Evolutionary conservation across 2,113 vertebrate genomes (phyloP).

Genomic region (Proteles cristata): DNA sequence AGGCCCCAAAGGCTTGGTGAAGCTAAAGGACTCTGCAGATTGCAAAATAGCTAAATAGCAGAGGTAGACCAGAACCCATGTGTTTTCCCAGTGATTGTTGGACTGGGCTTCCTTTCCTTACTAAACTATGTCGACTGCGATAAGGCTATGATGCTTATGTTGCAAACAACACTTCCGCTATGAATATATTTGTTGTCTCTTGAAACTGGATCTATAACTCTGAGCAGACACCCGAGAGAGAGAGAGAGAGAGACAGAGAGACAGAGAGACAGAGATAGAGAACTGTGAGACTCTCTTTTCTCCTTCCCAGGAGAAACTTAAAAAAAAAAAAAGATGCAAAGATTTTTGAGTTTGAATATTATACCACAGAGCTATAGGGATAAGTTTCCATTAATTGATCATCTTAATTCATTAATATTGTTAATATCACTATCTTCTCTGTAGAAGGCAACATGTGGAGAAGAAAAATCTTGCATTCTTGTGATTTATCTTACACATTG

Average conservation of each 20-base stretch:
- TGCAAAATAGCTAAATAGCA: neutral
- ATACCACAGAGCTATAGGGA: neutral
- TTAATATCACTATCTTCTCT: neutral
- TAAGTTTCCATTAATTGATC: neutral
- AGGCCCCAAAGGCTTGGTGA: neutral
- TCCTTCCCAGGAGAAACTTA: neutral
- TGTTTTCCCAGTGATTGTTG: neutral
- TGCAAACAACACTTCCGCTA: neutral
- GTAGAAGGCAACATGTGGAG: neutral
- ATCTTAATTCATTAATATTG: neutral
- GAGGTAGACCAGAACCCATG: neutral
- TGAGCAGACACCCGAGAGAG: neutral
- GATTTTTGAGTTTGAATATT: neutral
- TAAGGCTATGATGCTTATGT: neutral
- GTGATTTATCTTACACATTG: neutral
- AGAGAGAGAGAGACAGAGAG: neutral
- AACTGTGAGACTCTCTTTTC: neutral
- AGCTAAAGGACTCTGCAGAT: neutral
- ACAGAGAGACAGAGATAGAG: neutral
- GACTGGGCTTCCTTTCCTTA: neutral
- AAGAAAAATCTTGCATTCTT: neutral
- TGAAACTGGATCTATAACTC: slow-evolving; percentile 7
- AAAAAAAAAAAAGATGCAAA: neutral
- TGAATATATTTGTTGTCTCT: neutral
- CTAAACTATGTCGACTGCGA: neutral